Base-by-base conservation (phyloP, 2,113 vertebrate genomes). In the Rhinoderma darwinii region DNA sequence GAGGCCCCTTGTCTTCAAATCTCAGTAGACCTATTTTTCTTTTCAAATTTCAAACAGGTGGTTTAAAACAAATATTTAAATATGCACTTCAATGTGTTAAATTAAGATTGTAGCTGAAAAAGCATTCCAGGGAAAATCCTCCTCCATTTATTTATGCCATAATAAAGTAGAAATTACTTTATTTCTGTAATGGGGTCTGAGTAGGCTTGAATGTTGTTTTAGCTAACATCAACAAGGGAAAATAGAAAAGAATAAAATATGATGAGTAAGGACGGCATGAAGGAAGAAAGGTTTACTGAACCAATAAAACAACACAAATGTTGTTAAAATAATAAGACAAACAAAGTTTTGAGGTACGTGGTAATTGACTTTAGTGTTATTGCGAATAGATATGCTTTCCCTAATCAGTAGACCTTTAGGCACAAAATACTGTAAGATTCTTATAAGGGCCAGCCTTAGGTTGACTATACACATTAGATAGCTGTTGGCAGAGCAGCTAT, bases 11-110 rank as follows among this genome's bases (percentile, higher is more conserved):
- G 39, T 18, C 37, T 37, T 41, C 27, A 81, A 81, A 41, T 81
- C 78, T 81, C 78, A 15, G 22, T 3, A 63, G 78, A 81, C 54
- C 18, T 54, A n/a, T 61, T 63, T 81, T 81, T 41, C 37, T 61
- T 63, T 63, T 43, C 25, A 61, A 81, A 63, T 81, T 81, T 59
- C n/a, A 81, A 81, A 63, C 78, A 43, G 78, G 78, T 81, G 78
- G 50, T 61, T 74, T 74, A 74, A 74, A 74, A 74, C 72, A 74
- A 74, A 74, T 74, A 74, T 74, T 74, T 74, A 74, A 30, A 43
- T 74, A 73, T 73, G n/a, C 20, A 74, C 39, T 39, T 74, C 72
- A 74, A 74, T 74, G 72, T 74, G 72, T 43, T 74, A 74, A 25
- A 74, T 74, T 74, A 43, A 74, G 72, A 41, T 74, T 43, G 39